phyloP scores from a whole-genome alignment of 2,113 vertebrate genomes.

The Aptenodytes forsteri region DNA sequence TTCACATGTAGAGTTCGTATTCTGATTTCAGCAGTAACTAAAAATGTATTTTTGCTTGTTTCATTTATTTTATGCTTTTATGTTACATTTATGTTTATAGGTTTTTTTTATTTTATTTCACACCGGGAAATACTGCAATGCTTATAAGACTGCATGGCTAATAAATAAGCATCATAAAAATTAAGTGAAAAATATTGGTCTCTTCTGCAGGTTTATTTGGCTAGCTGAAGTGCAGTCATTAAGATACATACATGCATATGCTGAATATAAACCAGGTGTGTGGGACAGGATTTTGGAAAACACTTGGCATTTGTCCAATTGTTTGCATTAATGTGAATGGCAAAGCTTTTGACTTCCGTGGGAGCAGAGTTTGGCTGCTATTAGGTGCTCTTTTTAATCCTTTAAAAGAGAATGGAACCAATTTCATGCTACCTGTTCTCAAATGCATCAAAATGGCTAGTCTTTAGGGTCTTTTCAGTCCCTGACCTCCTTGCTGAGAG shows the following conservation, averaged over 20 bases:
- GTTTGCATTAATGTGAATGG: background rate
- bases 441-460: background rate
- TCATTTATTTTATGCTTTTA: background rate
- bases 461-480: background rate
- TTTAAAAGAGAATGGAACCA: conserved; percentile 5
- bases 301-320: background rate
- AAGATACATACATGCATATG: background rate
- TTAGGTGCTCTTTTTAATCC: background rate
- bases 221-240: background rate
- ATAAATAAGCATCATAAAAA: background rate
- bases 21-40: background rate
- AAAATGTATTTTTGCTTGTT: background rate
- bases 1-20: background rate
- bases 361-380: background rate
- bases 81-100: background rate
- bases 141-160: background rate
- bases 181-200: background rate
- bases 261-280: background rate
- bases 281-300: background rate
- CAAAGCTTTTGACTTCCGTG: background rate
- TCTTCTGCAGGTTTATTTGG: background rate
- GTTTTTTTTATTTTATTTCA: background rate
- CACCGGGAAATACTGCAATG: background rate
- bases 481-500: background rate
- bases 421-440: background rate